phyloP scores from a whole-genome alignment of 2,113 vertebrate species.

The Platanista minor region DNA sequence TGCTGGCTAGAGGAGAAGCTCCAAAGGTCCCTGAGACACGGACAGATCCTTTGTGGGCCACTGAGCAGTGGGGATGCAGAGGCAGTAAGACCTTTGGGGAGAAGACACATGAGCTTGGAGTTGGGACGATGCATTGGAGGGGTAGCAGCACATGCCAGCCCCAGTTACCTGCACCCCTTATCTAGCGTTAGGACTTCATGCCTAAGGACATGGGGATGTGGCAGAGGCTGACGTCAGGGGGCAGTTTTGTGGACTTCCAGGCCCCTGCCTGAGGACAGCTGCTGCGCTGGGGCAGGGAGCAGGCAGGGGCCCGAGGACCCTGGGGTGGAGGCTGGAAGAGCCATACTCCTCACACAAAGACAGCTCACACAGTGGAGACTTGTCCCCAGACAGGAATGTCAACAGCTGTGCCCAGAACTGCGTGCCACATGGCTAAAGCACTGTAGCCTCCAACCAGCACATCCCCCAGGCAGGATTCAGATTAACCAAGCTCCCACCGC shows the following conservation, averaged over 20 bases:
- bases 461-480: neutral
- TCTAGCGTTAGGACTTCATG: neutral
- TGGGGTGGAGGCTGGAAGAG: neutral
- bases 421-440: neutral
- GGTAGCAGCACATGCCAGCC: rapidly evolving
- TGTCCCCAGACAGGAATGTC: slow-evolving; percentile 37
- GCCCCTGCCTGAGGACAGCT: neutral
- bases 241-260: neutral
- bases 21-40: neutral
- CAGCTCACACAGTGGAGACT: neutral
- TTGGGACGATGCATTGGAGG: neutral
- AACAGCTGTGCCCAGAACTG: neutral
- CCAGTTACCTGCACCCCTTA: neutral
- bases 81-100: neutral
- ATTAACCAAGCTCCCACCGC: neutral
- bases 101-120: neutral
- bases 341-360: neutral
- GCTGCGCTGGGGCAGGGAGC: neutral
- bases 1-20: neutral
- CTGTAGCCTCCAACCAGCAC: neutral
- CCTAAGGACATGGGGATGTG: neutral
- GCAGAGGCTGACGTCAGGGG: neutral
- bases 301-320: neutral
- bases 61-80: neutral
- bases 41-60: neutral